Base-by-base conservation (phyloP, 2,113 vertebrate species). In the Carettochelys insculpta region DNA sequence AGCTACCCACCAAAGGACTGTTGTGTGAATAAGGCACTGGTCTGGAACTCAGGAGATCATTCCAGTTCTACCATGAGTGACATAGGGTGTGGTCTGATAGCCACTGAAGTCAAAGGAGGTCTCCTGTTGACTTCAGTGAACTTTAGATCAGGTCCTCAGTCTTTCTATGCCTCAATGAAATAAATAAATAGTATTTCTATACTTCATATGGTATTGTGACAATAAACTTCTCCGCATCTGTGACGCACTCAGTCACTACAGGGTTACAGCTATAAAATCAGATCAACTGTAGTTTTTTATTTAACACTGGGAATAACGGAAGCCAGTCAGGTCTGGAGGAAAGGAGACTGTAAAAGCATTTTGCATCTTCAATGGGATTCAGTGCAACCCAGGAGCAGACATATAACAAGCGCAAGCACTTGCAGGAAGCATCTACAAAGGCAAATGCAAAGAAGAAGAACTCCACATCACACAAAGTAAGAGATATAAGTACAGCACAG, bases 161-260 rank as follows among this genome's bases (percentile, higher is more conserved):
- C 85, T 75, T 31, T 22, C 8, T 31, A 85, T 81, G 48, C n/a
- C 19, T 91, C 82, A n/a, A n/a, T 27, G 22, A 52, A 76, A 38
- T 50, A 71, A 38, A 13, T n/a, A n/a, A 31, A 3, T 81, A 89
- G 75, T 31, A 41, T 1, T 38, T 41, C n/a, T 52, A 12, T 77
- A 90, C 31, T 51, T 77, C 71, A 25, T 45, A 14, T 43, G 13
- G 16, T 11, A 29, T 20, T 77, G 25, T 77, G 31, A 50, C 29
- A 31, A 77, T 50, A n/a, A 77, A 68, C 38, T 45, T 7, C 0
- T 1, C 11, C 43, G 2, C n/a, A 52, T 20, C 45, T 52, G 5
- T 3, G 17, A 50, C 29, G 11, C 54, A 45, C 19, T 31, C 12
- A 54, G n/a, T 12, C 54, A 45, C 29, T 31, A 82, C 4, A 47